Percentiles rank a stretch among this genome's conserved stretches.
Evolutionary conservation across 2,797 vertebrate species (phyloP).

Genomic region (Anabacerthia variegaticeps): DNA sequence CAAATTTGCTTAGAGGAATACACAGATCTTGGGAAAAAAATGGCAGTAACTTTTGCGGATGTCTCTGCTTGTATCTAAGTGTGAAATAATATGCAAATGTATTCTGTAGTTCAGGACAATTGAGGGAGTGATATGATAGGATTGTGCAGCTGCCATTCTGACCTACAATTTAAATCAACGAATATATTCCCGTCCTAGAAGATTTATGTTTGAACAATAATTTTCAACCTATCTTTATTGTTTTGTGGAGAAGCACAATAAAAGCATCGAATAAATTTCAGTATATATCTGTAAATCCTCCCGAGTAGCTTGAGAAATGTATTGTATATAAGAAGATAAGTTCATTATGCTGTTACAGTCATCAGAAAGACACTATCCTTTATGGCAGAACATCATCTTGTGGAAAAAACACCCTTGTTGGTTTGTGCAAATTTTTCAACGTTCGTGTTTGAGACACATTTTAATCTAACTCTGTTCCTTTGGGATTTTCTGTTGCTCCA

Average conservation of each 20-base stretch:
- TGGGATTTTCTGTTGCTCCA: constrained; percentile 18
- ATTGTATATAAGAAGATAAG: background rate
- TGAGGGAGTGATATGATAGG: constrained; percentile 6
- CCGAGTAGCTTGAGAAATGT: background rate
- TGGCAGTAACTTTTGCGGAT: constrained; percentile 9
- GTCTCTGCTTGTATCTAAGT: background rate
- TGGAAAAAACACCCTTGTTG: constrained; percentile 19
- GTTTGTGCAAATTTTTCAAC: constrained; percentile 35
- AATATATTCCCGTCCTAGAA: background rate
- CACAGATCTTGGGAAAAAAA: constrained; percentile 1
- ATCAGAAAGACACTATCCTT: constrained; percentile 6
- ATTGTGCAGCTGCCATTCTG: background rate
- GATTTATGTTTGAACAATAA: background rate
- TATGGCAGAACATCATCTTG: constrained; percentile 10
- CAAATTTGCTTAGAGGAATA: constrained; percentile 6
- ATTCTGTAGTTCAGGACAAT: constrained; percentile 43
- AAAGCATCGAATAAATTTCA: background rate
- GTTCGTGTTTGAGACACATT: background rate
- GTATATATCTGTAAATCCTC: background rate
- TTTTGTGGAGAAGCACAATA: constrained; percentile 2
- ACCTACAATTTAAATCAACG: constrained; percentile 1
- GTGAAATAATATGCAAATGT: constrained; percentile 36
- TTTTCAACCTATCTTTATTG: background rate
- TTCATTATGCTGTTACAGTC: constrained; percentile 1
- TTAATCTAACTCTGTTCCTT: constrained; percentile 16